Evolutionary conservation across 2,113 vertebrate species (phyloP).

Genomic region (Cyanoderma ruficeps): DNA sequence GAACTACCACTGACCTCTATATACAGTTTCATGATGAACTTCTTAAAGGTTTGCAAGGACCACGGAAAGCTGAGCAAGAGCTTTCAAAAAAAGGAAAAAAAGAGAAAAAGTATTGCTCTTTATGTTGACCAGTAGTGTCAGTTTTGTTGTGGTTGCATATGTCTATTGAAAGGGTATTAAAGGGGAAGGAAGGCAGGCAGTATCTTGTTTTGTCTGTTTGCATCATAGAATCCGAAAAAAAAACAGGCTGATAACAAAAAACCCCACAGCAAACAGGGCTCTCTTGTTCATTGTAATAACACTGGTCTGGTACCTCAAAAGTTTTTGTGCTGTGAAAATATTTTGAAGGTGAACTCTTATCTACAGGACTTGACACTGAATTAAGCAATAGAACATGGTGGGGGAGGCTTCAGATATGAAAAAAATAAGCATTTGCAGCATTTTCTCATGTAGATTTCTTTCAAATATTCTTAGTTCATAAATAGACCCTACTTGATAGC

Average conservation of each 20-base stretch:
- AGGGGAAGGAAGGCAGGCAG: neutral
- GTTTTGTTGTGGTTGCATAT: neutral
- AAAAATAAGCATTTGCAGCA: neutral
- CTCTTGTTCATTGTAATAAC: neutral
- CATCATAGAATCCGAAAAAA: neutral
- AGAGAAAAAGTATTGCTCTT: neutral
- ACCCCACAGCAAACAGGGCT: fast-evolving
- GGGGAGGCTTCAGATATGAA: neutral
- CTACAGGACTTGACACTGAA: neutral
- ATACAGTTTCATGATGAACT: neutral
- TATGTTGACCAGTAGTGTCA: neutral
- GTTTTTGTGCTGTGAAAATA: neutral
- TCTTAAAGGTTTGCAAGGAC: neutral
- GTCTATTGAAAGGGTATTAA: neutral
- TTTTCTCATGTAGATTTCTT: neutral
- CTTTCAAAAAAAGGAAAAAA: neutral
- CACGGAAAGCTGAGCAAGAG: neutral
- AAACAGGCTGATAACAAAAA: neutral
- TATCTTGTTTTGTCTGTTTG: neutral
- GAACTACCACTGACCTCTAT: neutral
- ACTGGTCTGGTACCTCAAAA: neutral
- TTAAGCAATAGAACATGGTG: neutral
- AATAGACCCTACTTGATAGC: neutral
- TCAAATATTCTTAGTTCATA: neutral
- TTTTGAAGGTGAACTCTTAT: neutral